These are phyloP conservation scores for Dexiosoma caninum DNA, from an alignment of 2,888 invertebrate species.

Conservation along the genomic window DNA sequence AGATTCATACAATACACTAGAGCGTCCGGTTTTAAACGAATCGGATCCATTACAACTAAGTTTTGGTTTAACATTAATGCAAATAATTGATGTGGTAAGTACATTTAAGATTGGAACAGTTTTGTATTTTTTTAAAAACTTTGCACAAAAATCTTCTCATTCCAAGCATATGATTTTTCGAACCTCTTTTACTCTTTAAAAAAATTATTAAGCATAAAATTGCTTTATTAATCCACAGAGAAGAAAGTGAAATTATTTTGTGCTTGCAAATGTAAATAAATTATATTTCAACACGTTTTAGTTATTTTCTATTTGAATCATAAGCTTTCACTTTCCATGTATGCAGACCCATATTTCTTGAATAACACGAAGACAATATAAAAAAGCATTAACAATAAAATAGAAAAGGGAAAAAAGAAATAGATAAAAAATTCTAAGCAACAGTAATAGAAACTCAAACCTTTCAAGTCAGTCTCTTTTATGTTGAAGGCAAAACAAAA, in stretches of 20 bases:
- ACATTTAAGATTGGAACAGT: slow-evolving; percentile 6
- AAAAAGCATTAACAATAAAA: not conserved
- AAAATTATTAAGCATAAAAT: too few relatives aligned
- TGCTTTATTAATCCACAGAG: too few relatives aligned
- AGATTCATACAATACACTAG: slow-evolving; percentile 95
- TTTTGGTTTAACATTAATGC: slow-evolving; percentile 97
- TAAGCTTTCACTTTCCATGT: slow-evolving; percentile 50
- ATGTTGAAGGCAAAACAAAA: slow-evolving; percentile 13
- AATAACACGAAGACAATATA: not conserved
- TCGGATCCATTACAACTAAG: slow-evolving; percentile 96
- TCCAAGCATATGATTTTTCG: too few relatives aligned
- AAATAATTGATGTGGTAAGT: slow-evolving; percentile 98
- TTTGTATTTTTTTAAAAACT: not conserved
- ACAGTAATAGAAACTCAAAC: slow-evolving; percentile 36
- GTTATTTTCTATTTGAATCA: slow-evolving; percentile 6
- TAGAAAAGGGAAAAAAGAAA: not conserved
- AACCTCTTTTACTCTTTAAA: too few relatives aligned
- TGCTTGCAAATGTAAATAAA: too few relatives aligned
- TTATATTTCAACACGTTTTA: slow-evolving; percentile 38
- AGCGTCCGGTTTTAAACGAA: slow-evolving; percentile 96
- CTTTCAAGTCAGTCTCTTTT: slow-evolving; percentile 35
- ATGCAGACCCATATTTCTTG: slow-evolving; percentile 29
- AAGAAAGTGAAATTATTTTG: too few relatives aligned
- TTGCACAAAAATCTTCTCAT: not conserved
- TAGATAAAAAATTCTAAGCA: slow-evolving; percentile 36